phyloP scores from a whole-genome alignment of 1,140 invertebrate genomes.

The Diploscapter pachys region DNA sequence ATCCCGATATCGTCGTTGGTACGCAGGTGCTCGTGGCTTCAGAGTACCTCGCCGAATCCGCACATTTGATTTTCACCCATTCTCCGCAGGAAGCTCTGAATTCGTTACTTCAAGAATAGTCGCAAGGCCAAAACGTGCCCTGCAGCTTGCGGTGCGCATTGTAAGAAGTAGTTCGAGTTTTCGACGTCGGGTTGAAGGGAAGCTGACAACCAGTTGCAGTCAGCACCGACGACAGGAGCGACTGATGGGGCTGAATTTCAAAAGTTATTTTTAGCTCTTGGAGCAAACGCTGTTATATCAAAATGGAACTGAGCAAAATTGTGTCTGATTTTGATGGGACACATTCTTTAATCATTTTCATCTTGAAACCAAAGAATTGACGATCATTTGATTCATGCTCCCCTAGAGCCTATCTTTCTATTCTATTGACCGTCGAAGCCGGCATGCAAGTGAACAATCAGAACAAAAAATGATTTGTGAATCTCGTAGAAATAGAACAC shows the following conservation, averaged over 20 bases:
- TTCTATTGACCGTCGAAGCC: too few species aligned
- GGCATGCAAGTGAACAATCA: too few species aligned
- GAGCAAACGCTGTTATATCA: conserved; percentile 2
- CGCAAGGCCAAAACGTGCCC: conserved; percentile 22
- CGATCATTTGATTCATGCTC: too few species aligned
- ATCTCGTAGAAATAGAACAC: too few species aligned
- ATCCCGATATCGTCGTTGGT: conserved; percentile 12
- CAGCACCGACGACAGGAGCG: conserved; percentile 34
- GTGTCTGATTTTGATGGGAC: too few species aligned
- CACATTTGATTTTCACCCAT: conserved; percentile 47
- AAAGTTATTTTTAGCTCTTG: conserved; percentile 26
- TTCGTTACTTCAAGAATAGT: conserved; percentile 8
- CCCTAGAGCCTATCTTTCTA: too few species aligned
- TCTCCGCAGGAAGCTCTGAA: conserved; percentile 48
- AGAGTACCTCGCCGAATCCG: conserved; percentile 43
- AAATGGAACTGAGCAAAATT: not conserved
- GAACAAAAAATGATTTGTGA: too few species aligned
- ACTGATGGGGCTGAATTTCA: conserved; percentile 19
- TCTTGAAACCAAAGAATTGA: too few species aligned
- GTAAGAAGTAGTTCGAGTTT: conserved; percentile 41
- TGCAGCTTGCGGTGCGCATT: conserved; percentile 38
- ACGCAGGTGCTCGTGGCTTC: conserved; percentile 41
- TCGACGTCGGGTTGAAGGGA: conserved; percentile 36
- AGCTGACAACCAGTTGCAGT: conserved; percentile 46
- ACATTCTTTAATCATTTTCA: too few species aligned